These are phyloP conservation scores for Microchirus variegatus DNA, from an alignment of 2,797 vertebrate genomes.

Conservation along the genomic window DNA sequence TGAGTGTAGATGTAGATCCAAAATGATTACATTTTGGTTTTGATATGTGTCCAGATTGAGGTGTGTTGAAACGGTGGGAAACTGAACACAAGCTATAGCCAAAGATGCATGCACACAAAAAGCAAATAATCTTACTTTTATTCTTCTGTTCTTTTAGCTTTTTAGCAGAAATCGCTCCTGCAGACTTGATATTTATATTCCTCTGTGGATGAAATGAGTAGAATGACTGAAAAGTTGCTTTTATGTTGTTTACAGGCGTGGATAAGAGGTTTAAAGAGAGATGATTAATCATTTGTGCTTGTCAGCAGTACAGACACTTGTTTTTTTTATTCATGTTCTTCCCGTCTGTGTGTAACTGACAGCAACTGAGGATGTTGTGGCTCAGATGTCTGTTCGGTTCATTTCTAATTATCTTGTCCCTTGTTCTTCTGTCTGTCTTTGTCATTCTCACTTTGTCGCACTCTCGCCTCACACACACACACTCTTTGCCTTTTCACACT, in stretches of 20 bases:
- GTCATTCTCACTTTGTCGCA: background rate
- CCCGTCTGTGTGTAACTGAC: background rate
- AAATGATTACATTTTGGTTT: too few relatives aligned
- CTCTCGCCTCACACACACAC: background rate
- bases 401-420: background rate
- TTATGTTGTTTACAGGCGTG: background rate
- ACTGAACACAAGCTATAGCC: too few relatives aligned
- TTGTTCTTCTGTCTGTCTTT: slow-evolving; percentile 15
- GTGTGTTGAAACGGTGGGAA: too few relatives aligned
- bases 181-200: too few relatives aligned
- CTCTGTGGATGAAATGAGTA: background rate
- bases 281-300: slow-evolving; percentile 2
- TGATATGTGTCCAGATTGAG: too few relatives aligned
- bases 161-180: background rate
- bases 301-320: background rate
- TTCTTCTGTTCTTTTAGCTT: background rate
- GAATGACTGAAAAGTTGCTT: background rate
- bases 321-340: background rate
- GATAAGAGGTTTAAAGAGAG: background rate
- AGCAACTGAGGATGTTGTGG: background rate
- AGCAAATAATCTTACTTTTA: too few relatives aligned
- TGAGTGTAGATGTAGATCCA: too few relatives aligned
- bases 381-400: background rate
- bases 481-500: background rate
- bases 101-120: too few relatives aligned